Conservation (phyloP, 2,888 invertebrate genomes). For the Clepsis dumicolana region DNA sequence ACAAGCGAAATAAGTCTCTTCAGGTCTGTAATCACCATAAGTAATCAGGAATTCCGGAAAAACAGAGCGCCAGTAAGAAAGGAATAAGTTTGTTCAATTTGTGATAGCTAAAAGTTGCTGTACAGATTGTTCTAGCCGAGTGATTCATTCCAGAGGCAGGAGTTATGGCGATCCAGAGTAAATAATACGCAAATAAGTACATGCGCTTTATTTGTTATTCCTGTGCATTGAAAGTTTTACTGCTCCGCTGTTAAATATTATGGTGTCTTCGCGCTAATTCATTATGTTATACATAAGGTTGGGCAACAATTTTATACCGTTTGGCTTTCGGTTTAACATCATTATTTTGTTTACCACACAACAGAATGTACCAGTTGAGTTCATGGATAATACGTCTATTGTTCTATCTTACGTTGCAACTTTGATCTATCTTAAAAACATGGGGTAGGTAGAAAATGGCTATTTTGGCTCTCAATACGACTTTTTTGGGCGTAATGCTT, state of each 20-base stretch:
- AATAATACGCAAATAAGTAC: conserved; percentile 53
- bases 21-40: neutral
- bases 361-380: neutral
- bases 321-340: neutral
- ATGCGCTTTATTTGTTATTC: conserved; percentile 43
- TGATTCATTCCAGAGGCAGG: conserved; percentile 59
- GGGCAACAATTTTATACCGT: neutral
- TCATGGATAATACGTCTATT: neutral
- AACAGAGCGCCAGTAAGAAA: neutral
- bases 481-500: neutral
- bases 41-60: neutral
- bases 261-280: conserved; percentile 24
- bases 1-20: neutral
- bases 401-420: neutral
- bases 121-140: conserved; percentile 47
- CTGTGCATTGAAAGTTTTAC: conserved; percentile 36
- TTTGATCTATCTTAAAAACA: neutral
- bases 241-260: conserved; percentile 34
- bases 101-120: conserved; percentile 9
- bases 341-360: neutral
- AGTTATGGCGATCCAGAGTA: conserved; percentile 47
- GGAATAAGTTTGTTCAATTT: conserved; percentile 7
- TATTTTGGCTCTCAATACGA: too few species aligned
- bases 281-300: conserved; percentile 5
- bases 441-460: too few species aligned